Conservation (phyloP, 2,797 vertebrate genomes). For the Halcyon smyrnensis region DNA sequence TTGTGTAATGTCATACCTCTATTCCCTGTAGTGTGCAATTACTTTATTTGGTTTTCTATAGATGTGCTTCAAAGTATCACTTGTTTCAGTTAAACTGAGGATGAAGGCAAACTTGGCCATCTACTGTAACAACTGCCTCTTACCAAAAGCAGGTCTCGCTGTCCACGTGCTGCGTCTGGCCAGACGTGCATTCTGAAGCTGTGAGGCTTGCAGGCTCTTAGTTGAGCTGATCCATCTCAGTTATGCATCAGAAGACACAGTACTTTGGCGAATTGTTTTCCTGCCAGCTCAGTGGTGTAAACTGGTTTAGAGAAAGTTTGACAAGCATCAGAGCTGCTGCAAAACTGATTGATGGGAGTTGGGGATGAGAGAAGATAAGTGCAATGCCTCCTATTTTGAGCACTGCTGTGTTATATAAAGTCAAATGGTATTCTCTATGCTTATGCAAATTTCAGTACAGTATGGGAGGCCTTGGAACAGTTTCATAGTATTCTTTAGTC, state of each 20-base stretch:
- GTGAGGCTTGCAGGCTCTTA: not conserved
- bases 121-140: not conserved
- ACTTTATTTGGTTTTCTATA: not conserved
- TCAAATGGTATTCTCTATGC: not conserved
- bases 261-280: not conserved
- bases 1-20: not conserved
- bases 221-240: not conserved
- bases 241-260: not conserved
- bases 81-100: not conserved
- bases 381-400: not conserved
- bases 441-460: not conserved
- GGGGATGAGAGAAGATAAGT: not conserved
- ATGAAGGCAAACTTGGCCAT: not conserved
- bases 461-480: not conserved
- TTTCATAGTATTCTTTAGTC: not conserved
- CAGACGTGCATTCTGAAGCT: not conserved
- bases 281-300: not conserved
- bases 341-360: not conserved
- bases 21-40: not conserved
- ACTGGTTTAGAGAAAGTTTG: not conserved
- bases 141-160: not conserved
- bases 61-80: not conserved
- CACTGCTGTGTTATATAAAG: not conserved
- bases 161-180: not conserved
- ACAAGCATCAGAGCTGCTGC: not conserved